A percentile compares a stretch with the other conserved stretches of the same genome.
These are phyloP conservation scores for Arenaria interpres DNA, from an alignment of 2,113 vertebrate species.

Conservation along the genomic window DNA sequence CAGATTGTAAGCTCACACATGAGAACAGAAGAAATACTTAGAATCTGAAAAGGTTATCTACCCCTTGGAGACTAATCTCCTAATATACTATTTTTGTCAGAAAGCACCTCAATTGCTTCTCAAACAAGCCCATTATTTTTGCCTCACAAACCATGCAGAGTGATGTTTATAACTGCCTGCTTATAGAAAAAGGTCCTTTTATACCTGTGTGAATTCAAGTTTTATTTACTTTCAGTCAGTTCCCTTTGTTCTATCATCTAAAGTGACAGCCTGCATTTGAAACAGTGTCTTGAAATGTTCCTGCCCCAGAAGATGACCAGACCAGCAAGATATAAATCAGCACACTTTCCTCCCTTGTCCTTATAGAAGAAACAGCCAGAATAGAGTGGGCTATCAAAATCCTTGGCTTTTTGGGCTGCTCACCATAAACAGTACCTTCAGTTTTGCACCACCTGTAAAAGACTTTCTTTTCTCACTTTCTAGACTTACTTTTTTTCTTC, in stretches of 20 bases:
- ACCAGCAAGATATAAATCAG: neutral
- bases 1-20: slow-evolving; percentile 63
- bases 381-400: neutral
- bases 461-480: neutral
- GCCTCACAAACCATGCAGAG: slow-evolving; percentile 55
- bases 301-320: neutral
- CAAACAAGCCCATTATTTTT: slow-evolving; percentile 66
- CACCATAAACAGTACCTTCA: neutral
- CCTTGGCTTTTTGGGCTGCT: neutral
- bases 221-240: slow-evolving; percentile 57
- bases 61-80: slow-evolving; percentile 70
- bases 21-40: slow-evolving; percentile 65
- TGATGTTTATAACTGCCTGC: slow-evolving; percentile 66
- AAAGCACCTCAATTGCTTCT: slow-evolving; percentile 69
- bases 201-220: slow-evolving; percentile 52
- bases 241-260: slow-evolving; percentile 35
- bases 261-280: slow-evolving; percentile 40
- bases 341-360: neutral
- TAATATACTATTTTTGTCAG: slow-evolving; percentile 70
- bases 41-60: slow-evolving; percentile 70
- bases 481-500: neutral
- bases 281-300: slow-evolving; percentile 1
- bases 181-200: slow-evolving; percentile 57
- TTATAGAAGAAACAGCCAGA: neutral
- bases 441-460: neutral